Conservation (phyloP, 2,797 vertebrate species). For the Sitta carolinensis region DNA sequence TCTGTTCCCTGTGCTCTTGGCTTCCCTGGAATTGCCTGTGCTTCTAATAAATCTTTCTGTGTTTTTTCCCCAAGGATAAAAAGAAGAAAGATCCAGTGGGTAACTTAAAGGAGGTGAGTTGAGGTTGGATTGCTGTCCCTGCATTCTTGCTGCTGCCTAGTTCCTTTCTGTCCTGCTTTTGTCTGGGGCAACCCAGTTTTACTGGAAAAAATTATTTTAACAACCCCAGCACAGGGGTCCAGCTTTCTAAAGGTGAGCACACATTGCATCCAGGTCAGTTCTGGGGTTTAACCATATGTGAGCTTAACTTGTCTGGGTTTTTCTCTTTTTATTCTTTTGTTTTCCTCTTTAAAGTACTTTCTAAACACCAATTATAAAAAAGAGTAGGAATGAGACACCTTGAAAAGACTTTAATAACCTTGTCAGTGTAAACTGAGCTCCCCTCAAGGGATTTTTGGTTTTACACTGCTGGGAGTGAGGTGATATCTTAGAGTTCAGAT, state of each 20-base stretch:
- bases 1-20: rapidly evolving
- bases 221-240: rapidly evolving
- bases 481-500: background rate
- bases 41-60: background rate
- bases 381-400: background rate
- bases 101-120: slow-evolving; percentile 81
- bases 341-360: background rate
- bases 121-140: background rate
- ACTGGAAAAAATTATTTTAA: background rate
- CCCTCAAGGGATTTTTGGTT: background rate
- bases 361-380: background rate
- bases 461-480: background rate
- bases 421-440: background rate
- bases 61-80: slow-evolving; percentile 69
- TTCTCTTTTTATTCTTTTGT: background rate
- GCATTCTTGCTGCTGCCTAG: rapidly evolving
- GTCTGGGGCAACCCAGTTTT: rapidly evolving
- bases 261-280: background rate
- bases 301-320: background rate
- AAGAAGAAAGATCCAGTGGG: slow-evolving; percentile 65
- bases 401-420: background rate
- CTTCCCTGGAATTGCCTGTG: background rate
- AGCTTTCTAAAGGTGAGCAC: background rate
- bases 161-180: background rate
- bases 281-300: rapidly evolving